Conservation (phyloP, 1,140 invertebrate genomes). For the Ectropis grisescens region DNA sequence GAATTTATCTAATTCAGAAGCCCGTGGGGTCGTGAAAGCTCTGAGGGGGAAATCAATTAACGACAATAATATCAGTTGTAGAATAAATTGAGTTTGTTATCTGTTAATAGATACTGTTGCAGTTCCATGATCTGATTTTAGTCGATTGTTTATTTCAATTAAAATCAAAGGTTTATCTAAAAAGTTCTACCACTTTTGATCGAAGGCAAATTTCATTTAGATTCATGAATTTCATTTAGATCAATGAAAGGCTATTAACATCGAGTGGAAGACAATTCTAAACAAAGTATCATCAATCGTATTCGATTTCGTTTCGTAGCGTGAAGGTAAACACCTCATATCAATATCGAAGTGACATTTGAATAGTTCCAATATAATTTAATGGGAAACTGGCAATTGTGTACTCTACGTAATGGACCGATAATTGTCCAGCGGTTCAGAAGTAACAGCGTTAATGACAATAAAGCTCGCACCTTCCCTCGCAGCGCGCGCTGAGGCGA, state of each 20-base stretch:
- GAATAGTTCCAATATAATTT: constrained; percentile 36
- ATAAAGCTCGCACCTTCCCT: constrained; percentile 46
- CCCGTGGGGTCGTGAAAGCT: constrained; percentile 24
- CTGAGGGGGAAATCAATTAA: constrained; percentile 56
- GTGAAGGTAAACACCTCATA: neutral
- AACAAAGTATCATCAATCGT: too few relatives aligned
- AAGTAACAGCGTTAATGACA: constrained; percentile 67
- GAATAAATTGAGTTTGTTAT: constrained; percentile 33
- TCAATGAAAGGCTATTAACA: too few relatives aligned
- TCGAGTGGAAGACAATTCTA: too few relatives aligned
- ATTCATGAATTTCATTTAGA: too few relatives aligned
- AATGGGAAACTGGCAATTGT: constrained; percentile 42
- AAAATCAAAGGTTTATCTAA: too few relatives aligned
- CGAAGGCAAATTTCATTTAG: too few relatives aligned
- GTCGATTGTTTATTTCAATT: too few relatives aligned
- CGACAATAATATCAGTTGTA: constrained; percentile 42
- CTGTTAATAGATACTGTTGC: constrained; percentile 39
- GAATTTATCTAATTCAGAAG: constrained; percentile 54
- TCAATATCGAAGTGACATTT: constrained; percentile 25
- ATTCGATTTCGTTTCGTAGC: too few relatives aligned
- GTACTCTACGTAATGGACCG: constrained; percentile 55
- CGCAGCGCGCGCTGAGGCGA: constrained; percentile 17
- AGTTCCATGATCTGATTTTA: too few relatives aligned
- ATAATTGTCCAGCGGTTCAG: constrained; percentile 64
- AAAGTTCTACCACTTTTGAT: too few relatives aligned